Percentiles rank a stretch among this genome's conserved stretches.
Conservation (phyloP, 2,888 invertebrate genomes). For the Embidobia sp. region DNA sequence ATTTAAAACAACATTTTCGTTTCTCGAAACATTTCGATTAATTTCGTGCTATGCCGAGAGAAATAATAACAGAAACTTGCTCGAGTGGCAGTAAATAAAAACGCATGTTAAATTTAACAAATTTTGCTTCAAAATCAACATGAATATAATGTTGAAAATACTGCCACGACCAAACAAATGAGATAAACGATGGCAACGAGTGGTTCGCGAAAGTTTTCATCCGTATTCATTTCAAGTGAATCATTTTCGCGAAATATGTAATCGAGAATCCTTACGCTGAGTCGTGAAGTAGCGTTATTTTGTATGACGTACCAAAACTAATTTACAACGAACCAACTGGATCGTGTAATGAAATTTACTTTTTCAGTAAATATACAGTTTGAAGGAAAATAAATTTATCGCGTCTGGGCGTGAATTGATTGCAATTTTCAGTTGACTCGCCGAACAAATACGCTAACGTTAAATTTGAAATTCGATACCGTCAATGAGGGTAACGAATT, state of each 20-base stretch:
- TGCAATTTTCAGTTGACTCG: neutral
- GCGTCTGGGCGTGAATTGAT: neutral
- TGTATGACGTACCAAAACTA: neutral
- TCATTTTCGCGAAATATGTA: too few relatives aligned
- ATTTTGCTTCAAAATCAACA: neutral
- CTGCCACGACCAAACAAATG: too few relatives aligned
- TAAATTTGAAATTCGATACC: slow-evolving; percentile 29
- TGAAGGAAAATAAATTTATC: slow-evolving; percentile 9
- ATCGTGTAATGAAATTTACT: slow-evolving; percentile 4
- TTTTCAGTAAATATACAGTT: slow-evolving; percentile 2
- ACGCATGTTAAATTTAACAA: neutral
- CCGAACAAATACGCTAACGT: neutral
- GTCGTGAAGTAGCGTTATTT: neutral
- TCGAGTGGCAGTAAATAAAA: neutral
- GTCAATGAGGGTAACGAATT: slow-evolving; percentile 21
- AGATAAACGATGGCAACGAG: too few relatives aligned
- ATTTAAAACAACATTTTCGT: too few relatives aligned
- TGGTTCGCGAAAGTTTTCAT: too few relatives aligned
- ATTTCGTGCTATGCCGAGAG: too few relatives aligned
- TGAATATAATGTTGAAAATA: too few relatives aligned
- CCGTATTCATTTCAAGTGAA: too few relatives aligned
- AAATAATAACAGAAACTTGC: neutral
- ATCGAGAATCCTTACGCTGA: neutral
- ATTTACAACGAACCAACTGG: slow-evolving; percentile 13
- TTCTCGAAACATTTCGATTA: too few relatives aligned